Conservation (phyloP, 2,888 invertebrate species). For the Xestia xanthographa region DNA sequence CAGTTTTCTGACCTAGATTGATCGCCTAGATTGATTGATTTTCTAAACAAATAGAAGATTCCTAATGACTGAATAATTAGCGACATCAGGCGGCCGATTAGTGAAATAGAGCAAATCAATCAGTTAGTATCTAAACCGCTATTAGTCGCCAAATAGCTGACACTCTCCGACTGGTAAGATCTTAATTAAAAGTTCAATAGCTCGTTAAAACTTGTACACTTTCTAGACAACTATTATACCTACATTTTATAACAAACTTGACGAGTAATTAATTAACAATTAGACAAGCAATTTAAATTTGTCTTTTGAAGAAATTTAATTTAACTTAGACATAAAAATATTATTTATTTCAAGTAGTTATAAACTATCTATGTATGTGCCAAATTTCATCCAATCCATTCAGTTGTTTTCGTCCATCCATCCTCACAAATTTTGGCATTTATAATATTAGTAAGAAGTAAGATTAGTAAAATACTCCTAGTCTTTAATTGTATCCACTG, state of each 20-base stretch:
- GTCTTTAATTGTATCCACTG: slow-evolving; percentile 27
- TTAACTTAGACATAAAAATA: background rate
- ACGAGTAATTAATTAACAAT: background rate
- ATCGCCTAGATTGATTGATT: slow-evolving; percentile 1
- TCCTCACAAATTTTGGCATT: too few species aligned
- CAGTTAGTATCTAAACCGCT: slow-evolving; percentile 40
- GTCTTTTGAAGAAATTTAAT: too few species aligned
- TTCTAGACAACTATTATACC: background rate
- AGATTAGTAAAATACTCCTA: background rate
- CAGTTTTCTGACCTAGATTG: background rate
- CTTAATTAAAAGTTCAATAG: slow-evolving; percentile 55
- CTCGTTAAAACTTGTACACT: slow-evolving; percentile 38
- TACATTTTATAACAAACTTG: slow-evolving; percentile 1
- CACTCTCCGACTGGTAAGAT: slow-evolving; percentile 14
- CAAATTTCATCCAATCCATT: too few species aligned
- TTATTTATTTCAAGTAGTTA: background rate
- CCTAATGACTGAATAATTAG: slow-evolving; percentile 42
- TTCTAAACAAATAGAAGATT: slow-evolving; percentile 20
- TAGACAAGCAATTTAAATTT: background rate
- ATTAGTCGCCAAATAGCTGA: slow-evolving; percentile 47
- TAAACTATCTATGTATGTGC: too few species aligned
- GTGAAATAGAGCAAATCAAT: slow-evolving; percentile 57
- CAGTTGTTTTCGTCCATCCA: too few species aligned
- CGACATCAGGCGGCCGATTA: slow-evolving; percentile 32
- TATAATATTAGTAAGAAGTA: too few species aligned